phyloP scores from a whole-genome alignment of 2,113 vertebrate genomes.

The Equus quagga region DNA sequence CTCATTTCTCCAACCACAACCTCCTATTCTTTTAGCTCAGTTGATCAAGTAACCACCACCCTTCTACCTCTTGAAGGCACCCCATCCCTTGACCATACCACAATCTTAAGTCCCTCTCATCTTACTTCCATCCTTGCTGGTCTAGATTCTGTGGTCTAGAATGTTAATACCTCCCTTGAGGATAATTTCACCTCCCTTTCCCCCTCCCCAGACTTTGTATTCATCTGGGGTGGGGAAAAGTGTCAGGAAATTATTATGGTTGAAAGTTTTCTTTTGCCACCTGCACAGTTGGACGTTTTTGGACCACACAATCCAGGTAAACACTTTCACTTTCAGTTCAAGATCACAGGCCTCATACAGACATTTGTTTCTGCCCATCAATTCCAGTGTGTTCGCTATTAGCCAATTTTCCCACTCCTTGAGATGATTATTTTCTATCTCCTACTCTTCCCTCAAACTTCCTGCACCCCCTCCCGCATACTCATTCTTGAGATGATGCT shows the following conservation, averaged over 20 bases:
- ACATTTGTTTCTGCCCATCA: not conserved
- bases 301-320: not conserved
- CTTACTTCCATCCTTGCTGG: not conserved
- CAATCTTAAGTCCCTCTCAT: not conserved
- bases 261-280: not conserved
- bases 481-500: not conserved
- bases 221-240: too few relatives aligned
- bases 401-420: not conserved
- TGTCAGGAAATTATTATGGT: not conserved
- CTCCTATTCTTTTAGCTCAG: not conserved
- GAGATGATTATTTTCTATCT: not conserved
- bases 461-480: not conserved
- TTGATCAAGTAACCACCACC: not conserved
- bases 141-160: not conserved
- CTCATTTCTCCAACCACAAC: not conserved
- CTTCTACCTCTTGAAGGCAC: not conserved
- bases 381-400: not conserved
- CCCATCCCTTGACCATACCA: not conserved
- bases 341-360: not conserved
- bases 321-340: not conserved
- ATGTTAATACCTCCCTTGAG: not conserved
- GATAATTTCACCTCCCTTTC: not conserved
- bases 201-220: not conserved
- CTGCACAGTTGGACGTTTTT: not conserved
- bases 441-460: not conserved